Conservation (phyloP, 2,113 vertebrate species). For the Erpornis zantholeuca region DNA sequence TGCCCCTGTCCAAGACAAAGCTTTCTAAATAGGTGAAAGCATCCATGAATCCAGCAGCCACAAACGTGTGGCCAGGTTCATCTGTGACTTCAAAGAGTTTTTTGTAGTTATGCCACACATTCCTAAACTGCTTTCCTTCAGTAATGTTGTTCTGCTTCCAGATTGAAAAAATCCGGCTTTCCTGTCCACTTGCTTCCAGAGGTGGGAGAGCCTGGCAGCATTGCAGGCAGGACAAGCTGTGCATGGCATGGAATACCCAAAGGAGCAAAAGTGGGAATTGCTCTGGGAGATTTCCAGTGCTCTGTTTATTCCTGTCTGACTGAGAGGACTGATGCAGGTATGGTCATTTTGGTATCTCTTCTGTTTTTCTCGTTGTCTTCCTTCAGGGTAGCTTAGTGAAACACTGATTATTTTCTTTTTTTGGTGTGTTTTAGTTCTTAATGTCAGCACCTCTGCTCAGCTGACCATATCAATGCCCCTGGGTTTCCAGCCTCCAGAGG, state of each 20-base stretch:
- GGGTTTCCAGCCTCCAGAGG: conserved; percentile 80
- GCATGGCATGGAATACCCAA: conserved; percentile 85
- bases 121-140: background rate
- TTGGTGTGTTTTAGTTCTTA: conserved; percentile 78
- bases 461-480: conserved; percentile 82
- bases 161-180: conserved; percentile 80
- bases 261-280: conserved; percentile 84
- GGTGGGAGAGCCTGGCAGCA: conserved; percentile 76
- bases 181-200: conserved; percentile 85
- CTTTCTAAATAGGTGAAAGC: background rate
- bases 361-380: background rate
- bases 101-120: background rate
- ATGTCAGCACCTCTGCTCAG: conserved; percentile 94
- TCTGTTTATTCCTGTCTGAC: conserved; percentile 91
- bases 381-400: background rate
- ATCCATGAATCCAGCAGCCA: conserved; percentile 14
- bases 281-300: conserved; percentile 93
- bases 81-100: background rate
- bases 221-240: conserved; percentile 77
- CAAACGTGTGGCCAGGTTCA: background rate
- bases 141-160: conserved; percentile 62
- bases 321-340: conserved; percentile 86
- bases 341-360: background rate
- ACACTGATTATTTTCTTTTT: background rate
- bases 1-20: background rate